A percentile compares a stretch with the other conserved stretches of the same genome.
Conservation (phyloP, 2,113 vertebrate genomes). For the Gymnorhina tibicen region DNA sequence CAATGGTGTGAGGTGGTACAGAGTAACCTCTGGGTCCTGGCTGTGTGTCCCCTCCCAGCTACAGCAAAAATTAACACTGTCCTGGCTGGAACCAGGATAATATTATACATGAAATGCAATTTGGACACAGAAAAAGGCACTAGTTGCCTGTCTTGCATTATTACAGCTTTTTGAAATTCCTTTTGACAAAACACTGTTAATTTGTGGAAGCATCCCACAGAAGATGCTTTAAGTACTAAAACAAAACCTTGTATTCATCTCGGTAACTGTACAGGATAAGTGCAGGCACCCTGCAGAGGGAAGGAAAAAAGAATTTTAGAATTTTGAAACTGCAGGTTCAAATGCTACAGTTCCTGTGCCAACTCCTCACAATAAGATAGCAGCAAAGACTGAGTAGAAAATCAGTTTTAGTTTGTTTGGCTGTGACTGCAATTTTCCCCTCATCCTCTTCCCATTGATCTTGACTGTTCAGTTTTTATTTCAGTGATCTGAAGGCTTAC, state of each 20-base stretch:
- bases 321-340: not conserved
- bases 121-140: not conserved
- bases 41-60: not conserved
- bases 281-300: conserved; percentile 80
- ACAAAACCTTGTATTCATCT: conserved; percentile 92
- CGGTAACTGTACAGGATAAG: conserved; percentile 93
- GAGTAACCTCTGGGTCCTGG: not conserved
- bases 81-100: not conserved
- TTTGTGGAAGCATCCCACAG: not conserved
- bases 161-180: not conserved
- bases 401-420: not conserved
- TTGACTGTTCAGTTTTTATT: not conserved
- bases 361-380: not conserved
- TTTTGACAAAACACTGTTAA: not conserved
- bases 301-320: not conserved
- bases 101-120: not conserved
- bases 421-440: not conserved
- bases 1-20: not conserved
- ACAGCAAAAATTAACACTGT: not conserved
- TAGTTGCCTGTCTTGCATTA: not conserved
- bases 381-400: not conserved
- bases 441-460: not conserved
- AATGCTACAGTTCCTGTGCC: not conserved
- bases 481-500: not conserved
- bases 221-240: conserved; percentile 67